Evolutionary conservation across 2,888 invertebrate genomes (phyloP).

Genomic region (Noctuana brunneofusca): DNA sequence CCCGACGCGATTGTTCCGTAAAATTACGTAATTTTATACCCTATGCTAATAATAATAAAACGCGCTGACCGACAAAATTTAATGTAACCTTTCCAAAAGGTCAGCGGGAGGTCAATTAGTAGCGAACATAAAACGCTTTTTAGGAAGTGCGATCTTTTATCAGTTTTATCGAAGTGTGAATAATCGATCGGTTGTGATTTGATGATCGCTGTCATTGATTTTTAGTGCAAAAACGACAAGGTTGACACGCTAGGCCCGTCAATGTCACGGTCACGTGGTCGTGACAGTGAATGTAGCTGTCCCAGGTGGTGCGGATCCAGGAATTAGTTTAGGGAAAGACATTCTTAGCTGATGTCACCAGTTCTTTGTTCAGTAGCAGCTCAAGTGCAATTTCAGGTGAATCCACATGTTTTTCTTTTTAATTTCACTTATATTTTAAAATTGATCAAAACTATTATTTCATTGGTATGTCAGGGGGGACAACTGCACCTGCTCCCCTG

Average conservation of each 20-base stretch:
- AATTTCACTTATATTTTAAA: no score
- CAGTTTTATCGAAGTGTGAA: constrained; percentile 6
- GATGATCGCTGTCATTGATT: constrained; percentile 20
- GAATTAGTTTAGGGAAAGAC: no score
- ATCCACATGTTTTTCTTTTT: no score
- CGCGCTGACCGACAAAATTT: constrained; percentile 48
- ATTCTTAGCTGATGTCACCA: no score
- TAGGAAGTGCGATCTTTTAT: constrained; percentile 31
- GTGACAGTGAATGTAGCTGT: no score
- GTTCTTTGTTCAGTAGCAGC: no score
- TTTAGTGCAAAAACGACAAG: constrained; percentile 12
- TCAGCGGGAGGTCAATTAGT: constrained; percentile 55
- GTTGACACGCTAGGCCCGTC: constrained; percentile 8
- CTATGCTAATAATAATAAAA: constrained; percentile 37
- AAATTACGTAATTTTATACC: constrained; percentile 42
- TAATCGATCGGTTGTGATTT: constrained; percentile 3
- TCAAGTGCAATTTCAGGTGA: no score
- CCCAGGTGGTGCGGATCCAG: no score
- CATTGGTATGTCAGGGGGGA: no score
- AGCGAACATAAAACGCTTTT: constrained; percentile 19
- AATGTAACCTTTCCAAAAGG: constrained; percentile 54
- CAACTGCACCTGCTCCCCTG: no score
- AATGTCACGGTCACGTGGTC: constrained; percentile 22
- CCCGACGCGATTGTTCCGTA: constrained; percentile 27
- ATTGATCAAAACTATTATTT: no score